Evolutionary conservation across 2,797 vertebrate genomes (phyloP).

Genomic region (Erpetoichthys calabaricus): DNA sequence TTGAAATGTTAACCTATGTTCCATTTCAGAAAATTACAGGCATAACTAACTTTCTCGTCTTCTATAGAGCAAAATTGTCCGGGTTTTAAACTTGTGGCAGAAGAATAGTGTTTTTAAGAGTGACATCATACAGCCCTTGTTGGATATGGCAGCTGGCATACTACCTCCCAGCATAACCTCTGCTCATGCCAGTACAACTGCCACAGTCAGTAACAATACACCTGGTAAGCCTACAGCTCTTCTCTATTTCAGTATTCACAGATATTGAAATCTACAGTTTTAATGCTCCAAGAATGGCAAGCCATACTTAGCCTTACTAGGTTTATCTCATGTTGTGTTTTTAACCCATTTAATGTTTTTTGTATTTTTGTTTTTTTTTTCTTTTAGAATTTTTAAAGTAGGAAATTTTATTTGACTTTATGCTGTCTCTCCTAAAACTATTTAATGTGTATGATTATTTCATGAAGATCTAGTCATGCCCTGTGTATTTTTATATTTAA

Average conservation of each 20-base stretch:
- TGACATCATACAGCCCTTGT: constrained; percentile 92
- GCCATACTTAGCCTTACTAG: neutral
- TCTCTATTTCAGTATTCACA: neutral
- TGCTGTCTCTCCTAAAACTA: no score
- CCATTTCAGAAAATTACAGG: no score
- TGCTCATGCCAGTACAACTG: constrained; percentile 66
- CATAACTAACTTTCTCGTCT: neutral
- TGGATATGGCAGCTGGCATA: constrained; percentile 95
- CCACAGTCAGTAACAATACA: constrained; percentile 80
- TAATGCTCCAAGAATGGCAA: neutral
- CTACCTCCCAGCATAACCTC: constrained; percentile 81
- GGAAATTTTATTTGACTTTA: no score
- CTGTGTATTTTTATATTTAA: neutral
- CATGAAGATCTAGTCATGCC: no score
- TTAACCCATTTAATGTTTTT: no score
- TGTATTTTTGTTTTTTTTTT: no score
- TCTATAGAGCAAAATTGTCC: constrained; percentile 89
- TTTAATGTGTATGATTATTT: no score
- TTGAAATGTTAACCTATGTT: no score
- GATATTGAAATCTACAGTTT: neutral
- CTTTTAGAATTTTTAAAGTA: no score
- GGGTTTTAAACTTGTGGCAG: constrained; percentile 97
- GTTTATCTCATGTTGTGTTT: no score
- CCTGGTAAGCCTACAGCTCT: constrained; percentile 59
- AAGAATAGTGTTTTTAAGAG: constrained; percentile 98